These are phyloP conservation scores for Ginglymostoma cirratum DNA, from an alignment of 2,113 vertebrate species.

Conservation along the genomic window DNA sequence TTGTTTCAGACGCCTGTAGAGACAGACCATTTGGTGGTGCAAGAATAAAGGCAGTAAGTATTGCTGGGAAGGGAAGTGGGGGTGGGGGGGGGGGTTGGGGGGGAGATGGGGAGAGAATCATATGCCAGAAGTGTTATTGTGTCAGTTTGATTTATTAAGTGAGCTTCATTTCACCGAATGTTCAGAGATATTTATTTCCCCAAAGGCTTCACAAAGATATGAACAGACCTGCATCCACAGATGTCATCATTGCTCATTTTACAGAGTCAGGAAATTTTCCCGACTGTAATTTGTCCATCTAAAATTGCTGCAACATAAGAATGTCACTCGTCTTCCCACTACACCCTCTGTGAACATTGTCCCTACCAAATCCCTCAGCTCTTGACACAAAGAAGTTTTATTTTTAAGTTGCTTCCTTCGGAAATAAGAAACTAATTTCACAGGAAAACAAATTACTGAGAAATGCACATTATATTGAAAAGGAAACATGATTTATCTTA, in stretches of 20 bases:
- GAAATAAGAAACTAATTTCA: slow-evolving; percentile 88
- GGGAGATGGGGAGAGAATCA: slow-evolving; percentile 74
- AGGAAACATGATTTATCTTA: slow-evolving; percentile 59
- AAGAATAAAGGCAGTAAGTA: slow-evolving; percentile 90
- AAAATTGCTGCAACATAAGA: slow-evolving; percentile 72
- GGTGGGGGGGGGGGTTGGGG: slow-evolving; percentile 53
- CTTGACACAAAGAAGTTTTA: neutral
- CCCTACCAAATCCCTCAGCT: neutral
- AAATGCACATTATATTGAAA: slow-evolving; percentile 61
- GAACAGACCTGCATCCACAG: slow-evolving; percentile 99
- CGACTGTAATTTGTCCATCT: slow-evolving; percentile 77
- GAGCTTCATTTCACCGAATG: slow-evolving; percentile 99
- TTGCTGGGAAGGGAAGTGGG: slow-evolving; percentile 73
- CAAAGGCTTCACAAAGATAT: slow-evolving; percentile 99
- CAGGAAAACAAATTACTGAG: slow-evolving; percentile 69
- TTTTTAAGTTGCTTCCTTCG: slow-evolving; percentile 86
- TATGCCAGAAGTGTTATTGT: slow-evolving; percentile 99
- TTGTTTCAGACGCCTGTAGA: slow-evolving; percentile 98
- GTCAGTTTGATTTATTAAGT: slow-evolving; percentile 99
- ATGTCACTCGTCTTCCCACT: slow-evolving; percentile 79
- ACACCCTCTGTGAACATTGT: slow-evolving; percentile 26
- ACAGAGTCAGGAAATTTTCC: slow-evolving; percentile 99
- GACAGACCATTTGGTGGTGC: slow-evolving; percentile 98
- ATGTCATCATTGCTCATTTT: slow-evolving; percentile 99
- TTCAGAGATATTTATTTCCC: slow-evolving; percentile 99